Base-by-base conservation (phyloP, 2,888 invertebrate genomes). In the Phyto melanocephala region DNA sequence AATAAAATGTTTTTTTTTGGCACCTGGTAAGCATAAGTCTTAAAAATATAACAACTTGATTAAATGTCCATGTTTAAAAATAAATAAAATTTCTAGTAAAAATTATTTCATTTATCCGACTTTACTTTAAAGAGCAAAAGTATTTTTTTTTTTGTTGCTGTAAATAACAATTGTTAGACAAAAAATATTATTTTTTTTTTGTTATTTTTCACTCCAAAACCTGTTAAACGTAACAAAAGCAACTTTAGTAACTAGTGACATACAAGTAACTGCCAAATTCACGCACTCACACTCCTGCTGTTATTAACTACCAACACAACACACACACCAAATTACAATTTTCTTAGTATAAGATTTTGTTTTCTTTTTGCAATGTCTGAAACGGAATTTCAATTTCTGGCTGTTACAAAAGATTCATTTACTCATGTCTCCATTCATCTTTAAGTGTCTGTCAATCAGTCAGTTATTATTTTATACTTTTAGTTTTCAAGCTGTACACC, bases 391-490 rank as follows among this genome's bases (percentile, higher is more conserved):
- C 20, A 22, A 33, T 62, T 65, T 45, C 50, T 71, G 37, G 37
- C 50, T 35, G 24, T n/a, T 22, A 28, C 28, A 15, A 63, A 8
- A 50, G 1, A 63, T 74, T 74, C 37, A 56, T 20, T 22, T 17
- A 24, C 33, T 56, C 11, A 20, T 54, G n/a, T n/a, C n/a, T n/a
- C 33, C n/a, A 74, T 35, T 56, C 45, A 24, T 37, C 24, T 45
- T 13, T n/a, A 17, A 2, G 8, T 35, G 35, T 56, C 33, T 28
- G 65, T 58, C 47, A 40, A 35, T 45, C 10, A 47, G 35, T n/a
- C 33, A 52, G 40, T 67, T 76, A 42, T 76, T n/a, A n/a, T n/a
- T n/a, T 67, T 76, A 13, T 37, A 17, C n/a, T n/a, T n/a, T n/a
- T n/a, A n/a, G n/a, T n/a, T n/a, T n/a, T n/a, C n/a, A n/a, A n/a